Conservation (phyloP, 1,140 invertebrate species). For the Drosophila kikkawai region DNA sequence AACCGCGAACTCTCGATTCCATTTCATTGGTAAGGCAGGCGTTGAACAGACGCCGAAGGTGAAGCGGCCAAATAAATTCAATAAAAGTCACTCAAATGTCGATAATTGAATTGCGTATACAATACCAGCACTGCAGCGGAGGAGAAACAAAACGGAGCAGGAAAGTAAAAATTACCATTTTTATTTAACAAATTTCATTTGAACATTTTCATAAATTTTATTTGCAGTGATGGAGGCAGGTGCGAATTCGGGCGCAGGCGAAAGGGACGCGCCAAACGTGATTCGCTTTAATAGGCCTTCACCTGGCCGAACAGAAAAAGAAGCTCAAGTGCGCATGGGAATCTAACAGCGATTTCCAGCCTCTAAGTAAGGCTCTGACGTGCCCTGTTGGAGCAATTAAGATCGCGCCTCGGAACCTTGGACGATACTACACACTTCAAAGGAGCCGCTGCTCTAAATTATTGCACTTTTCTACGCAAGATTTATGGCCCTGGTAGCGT, state of each 20-base stretch:
- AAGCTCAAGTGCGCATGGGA: neutral
- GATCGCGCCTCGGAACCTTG: conserved; percentile 23
- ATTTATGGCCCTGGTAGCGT: conserved; percentile 58
- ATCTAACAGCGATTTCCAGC: neutral
- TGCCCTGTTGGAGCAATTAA: conserved; percentile 46
- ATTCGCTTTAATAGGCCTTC: conserved; percentile 39
- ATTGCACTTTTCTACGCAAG: conserved; percentile 67
- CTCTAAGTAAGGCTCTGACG: conserved; percentile 38
- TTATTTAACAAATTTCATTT: conserved; percentile 75
- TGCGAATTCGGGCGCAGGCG: neutral
- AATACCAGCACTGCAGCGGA: conserved; percentile 21
- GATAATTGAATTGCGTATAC: conserved; percentile 67
- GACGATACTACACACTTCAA: conserved; percentile 23
- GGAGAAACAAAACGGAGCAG: conserved; percentile 8
- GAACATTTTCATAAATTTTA: conserved; percentile 60
- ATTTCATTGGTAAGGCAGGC: conserved; percentile 8
- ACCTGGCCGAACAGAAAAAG: neutral
- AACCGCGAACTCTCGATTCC: conserved; percentile 5
- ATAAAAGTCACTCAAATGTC: conserved; percentile 73
- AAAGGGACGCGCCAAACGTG: conserved; percentile 7
- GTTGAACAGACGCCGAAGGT: conserved; percentile 8
- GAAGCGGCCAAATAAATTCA: conserved; percentile 64
- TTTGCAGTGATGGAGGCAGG: conserved; percentile 30
- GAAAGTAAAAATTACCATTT: conserved; percentile 62
- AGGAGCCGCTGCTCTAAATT: conserved; percentile 55